Evolutionary conservation across 2,797 vertebrate species (phyloP).

Genomic region (Lophius americanus): DNA sequence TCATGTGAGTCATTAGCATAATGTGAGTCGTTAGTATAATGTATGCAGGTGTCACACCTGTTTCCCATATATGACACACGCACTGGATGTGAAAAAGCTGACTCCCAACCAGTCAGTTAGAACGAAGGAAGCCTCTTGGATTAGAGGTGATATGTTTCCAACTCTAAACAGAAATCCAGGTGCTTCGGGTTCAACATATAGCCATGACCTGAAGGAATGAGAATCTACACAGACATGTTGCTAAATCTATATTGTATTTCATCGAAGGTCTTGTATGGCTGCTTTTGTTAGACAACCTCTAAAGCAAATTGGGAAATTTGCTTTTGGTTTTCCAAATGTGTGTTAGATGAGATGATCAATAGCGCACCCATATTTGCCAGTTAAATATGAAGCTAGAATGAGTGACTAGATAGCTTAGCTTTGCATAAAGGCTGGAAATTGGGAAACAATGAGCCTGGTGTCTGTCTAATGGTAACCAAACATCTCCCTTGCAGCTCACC

Average conservation of each 20-base stretch:
- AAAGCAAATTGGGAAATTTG: neutral
- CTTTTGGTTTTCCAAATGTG: neutral
- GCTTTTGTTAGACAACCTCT: neutral
- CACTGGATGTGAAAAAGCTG: too few species aligned
- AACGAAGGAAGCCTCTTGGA: too few species aligned
- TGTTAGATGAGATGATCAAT: neutral
- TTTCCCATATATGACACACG: too few species aligned
- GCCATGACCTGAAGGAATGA: too few species aligned
- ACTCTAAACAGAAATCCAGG: too few species aligned
- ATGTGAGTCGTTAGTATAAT: too few species aligned
- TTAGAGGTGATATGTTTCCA: too few species aligned
- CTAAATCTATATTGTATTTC: neutral
- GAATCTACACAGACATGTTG: too few species aligned
- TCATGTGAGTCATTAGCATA: too few species aligned
- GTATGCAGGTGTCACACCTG: too few species aligned
- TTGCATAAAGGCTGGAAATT: neutral
- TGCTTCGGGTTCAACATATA: too few species aligned
- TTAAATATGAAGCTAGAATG: constrained; percentile 6
- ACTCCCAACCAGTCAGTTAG: too few species aligned
- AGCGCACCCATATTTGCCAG: neutral
- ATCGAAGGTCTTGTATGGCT: neutral
- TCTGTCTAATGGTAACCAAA: neutral
- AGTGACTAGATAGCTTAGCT: neutral
- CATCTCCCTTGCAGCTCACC: neutral
- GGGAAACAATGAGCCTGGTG: neutral